Base-by-base conservation (phyloP, 2,113 vertebrate genomes). In the Pseudonaja textilis region DNA sequence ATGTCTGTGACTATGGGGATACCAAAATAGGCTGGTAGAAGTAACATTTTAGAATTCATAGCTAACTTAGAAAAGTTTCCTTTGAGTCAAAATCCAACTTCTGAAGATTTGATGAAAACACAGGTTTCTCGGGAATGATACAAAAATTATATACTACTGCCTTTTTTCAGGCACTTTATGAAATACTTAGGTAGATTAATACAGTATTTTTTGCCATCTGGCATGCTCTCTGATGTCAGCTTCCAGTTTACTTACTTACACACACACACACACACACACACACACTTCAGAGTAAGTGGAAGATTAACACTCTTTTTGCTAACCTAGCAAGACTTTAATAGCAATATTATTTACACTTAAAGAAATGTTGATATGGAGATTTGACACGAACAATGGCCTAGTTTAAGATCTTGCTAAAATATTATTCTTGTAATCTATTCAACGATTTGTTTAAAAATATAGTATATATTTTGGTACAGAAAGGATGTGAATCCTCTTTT, bases 251-350 rank as follows among this genome's bases (percentile, higher is more conserved):
- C 57, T 93, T 94, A 91, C n/a, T n/a, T n/a, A 14, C 0, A 74
- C 5, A 74, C 64, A 74, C 14, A 34, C 5, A 18, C 1, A 14
- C 0, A 74, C 5, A 74, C 64, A 74, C 14, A 34, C 5, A 18
- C 1, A 39, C 1, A 74, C 69, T 74, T 74, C 39, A 91, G 94
- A 92, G 95, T 93, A 95, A 92, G 90, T 93, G 93, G 95, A 87
- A 96, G 92, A 20, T 7, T n/a, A 47, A 86, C 0, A 94, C 47
- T 12, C 29, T 74, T 39, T 74, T 74, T 9, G 42, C 42, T 88
- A 92, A 93, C 12, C 54, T 88, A 47, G 8, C 16, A 85, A 94
- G 93, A 92, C 23, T 89, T 0, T 6, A 89, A 25, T 18, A 29
- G 64, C 10, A 86, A 0, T 64, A 47, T 39, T 34, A 91, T 47